Evolutionary conservation across 2,797 vertebrate genomes (phyloP).

Genomic region (Argya squamiceps): DNA sequence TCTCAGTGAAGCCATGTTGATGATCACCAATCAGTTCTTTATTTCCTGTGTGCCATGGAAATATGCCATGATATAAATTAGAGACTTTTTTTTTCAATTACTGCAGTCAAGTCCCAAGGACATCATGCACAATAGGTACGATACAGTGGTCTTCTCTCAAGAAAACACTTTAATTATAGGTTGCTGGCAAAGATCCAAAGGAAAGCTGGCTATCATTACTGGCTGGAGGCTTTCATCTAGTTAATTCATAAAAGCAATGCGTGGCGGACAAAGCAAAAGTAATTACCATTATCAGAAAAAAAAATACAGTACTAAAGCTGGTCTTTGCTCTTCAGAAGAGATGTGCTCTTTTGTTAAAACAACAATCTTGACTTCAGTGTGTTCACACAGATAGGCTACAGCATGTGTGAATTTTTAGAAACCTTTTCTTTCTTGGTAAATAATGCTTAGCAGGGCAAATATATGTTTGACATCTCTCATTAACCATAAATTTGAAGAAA

Average conservation of each 20-base stretch:
- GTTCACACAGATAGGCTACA: constrained; percentile 2
- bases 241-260: constrained; percentile 50
- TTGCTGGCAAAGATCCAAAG: constrained; percentile 67
- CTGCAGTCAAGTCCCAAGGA: constrained; percentile 69
- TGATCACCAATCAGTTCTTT: background rate
- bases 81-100: constrained; percentile 63
- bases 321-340: constrained; percentile 55
- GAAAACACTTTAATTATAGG: constrained; percentile 76
- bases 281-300: constrained; percentile 71
- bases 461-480: constrained; percentile 30
- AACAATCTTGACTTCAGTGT: constrained; percentile 9
- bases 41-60: background rate
- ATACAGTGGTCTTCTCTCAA: constrained; percentile 58
- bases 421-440: constrained; percentile 63
- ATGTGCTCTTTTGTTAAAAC: constrained; percentile 52
- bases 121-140: constrained; percentile 64
- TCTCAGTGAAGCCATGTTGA: background rate
- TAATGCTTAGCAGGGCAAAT: constrained; percentile 57
- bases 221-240: constrained; percentile 37
- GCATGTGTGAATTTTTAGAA: background rate
- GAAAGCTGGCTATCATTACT: constrained; percentile 36
- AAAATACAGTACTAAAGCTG: constrained; percentile 32
- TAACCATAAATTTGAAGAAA: constrained; percentile 36
- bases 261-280: constrained; percentile 34
- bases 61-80: background rate